Evolutionary conservation across 2,888 invertebrate species (phyloP).

Genomic region (Ophioninae sp.): DNA sequence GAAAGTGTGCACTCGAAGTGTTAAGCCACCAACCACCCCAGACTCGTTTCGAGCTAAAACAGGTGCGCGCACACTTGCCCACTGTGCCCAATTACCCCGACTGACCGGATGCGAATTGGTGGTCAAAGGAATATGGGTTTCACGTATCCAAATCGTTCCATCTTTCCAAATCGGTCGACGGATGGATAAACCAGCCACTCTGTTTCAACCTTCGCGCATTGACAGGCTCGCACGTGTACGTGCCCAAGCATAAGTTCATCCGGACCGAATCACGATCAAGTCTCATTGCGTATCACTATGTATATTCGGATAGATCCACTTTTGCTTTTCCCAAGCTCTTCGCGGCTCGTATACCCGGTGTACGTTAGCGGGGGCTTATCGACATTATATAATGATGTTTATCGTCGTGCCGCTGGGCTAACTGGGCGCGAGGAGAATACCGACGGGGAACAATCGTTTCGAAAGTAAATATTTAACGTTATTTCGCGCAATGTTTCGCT

Average conservation of each 20-base stretch:
- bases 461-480: slow-evolving; percentile 81
- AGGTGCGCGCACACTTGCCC: no score
- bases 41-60: no score
- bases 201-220: slow-evolving; percentile 25
- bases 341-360: slow-evolving; percentile 37
- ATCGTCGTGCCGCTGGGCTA: slow-evolving; percentile 74
- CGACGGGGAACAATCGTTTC: slow-evolving; percentile 69
- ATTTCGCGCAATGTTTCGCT: slow-evolving; percentile 80
- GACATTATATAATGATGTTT: slow-evolving; percentile 81
- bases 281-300: slow-evolving; percentile 45
- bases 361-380: slow-evolving; percentile 72
- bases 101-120: background rate
- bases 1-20: no score
- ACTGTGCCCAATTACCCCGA: background rate
- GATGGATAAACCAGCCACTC: slow-evolving; percentile 52
- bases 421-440: slow-evolving; percentile 70
- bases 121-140: slow-evolving; percentile 22
- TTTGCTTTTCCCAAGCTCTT: slow-evolving; percentile 54
- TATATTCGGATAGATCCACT: slow-evolving; percentile 45
- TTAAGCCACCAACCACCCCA: no score
- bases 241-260: slow-evolving; percentile 59
- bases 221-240: slow-evolving; percentile 49
- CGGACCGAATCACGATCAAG: slow-evolving; percentile 25
- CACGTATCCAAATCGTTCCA: slow-evolving; percentile 45
- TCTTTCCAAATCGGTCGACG: slow-evolving; percentile 37